Evolutionary conservation across 1,140 invertebrate genomes (phyloP).

Genomic region (Diorhabda carinulata): DNA sequence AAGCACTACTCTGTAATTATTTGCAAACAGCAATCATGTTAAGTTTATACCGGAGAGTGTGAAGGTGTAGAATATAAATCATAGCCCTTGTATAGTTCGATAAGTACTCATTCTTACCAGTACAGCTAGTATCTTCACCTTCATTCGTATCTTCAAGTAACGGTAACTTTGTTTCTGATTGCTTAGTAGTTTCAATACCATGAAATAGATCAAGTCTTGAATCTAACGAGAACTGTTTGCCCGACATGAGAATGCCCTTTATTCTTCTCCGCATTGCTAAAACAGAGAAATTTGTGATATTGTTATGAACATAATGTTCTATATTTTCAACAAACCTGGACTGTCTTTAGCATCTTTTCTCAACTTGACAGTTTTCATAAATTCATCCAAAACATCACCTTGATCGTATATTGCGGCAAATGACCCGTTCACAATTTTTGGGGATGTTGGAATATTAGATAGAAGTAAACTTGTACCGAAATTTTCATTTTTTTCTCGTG

Average conservation of each 20-base stretch:
- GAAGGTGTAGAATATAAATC: no score
- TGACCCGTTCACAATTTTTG: slow-evolving; percentile 94
- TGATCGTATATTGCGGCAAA: slow-evolving; percentile 94
- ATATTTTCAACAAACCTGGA: slow-evolving; percentile 58
- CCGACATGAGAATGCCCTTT: slow-evolving; percentile 79
- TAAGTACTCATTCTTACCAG: slow-evolving; percentile 25
- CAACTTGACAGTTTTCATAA: slow-evolving; percentile 66
- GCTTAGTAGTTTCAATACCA: slow-evolving; percentile 50
- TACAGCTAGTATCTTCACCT: slow-evolving; percentile 36
- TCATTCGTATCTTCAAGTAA: slow-evolving; percentile 53
- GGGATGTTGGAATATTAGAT: slow-evolving; percentile 93
- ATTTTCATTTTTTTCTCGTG: slow-evolving; percentile 73
- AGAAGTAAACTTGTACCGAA: slow-evolving; percentile 91
- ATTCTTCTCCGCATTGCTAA: slow-evolving; percentile 75
- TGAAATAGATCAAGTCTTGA: slow-evolving; percentile 88
- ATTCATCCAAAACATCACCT: slow-evolving; percentile 75
- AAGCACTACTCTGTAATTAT: no score
- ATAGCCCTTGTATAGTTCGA: no score
- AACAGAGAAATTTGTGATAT: slow-evolving; percentile 6
- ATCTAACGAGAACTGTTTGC: slow-evolving; percentile 87
- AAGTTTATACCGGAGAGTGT: no score
- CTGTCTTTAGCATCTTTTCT: slow-evolving; percentile 69
- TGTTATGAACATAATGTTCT: neutral
- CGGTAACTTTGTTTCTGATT: slow-evolving; percentile 48
- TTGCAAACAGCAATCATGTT: no score